phyloP scores from a whole-genome alignment of 2,888 invertebrate species.

The Hesperia comma region DNA sequence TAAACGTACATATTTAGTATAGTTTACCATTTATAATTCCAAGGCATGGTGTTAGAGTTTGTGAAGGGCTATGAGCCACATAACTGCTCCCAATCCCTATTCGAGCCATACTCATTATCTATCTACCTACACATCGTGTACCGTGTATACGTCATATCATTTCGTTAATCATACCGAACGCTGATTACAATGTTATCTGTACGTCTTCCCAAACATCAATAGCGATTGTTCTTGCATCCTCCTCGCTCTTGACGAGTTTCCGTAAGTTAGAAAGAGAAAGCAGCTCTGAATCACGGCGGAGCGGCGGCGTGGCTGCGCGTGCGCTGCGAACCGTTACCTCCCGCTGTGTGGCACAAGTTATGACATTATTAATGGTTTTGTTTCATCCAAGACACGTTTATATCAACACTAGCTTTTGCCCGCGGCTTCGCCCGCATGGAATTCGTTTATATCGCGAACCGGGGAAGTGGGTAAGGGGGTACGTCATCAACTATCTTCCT shows the following conservation, averaged over 20 bases:
- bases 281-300: conserved; percentile 35
- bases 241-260: conserved; percentile 42
- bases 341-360: conserved; percentile 39
- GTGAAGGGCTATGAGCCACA: not conserved
- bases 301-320: conserved; percentile 46
- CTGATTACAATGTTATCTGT: conserved; percentile 61
- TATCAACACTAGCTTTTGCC: not conserved
- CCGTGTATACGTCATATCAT: conserved; percentile 47
- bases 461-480: too few species aligned
- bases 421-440: too few species aligned
- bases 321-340: conserved; percentile 49
- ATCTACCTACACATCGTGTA: conserved; percentile 9
- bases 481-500: too few species aligned
- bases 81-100: not conserved
- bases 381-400: not conserved
- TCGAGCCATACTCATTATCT: conserved; percentile 7
- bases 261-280: conserved; percentile 39
- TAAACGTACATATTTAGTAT: too few species aligned
- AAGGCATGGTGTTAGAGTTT: not conserved
- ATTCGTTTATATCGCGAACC: too few species aligned
- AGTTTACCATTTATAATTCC: too few species aligned
- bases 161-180: conserved; percentile 57
- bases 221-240: conserved; percentile 64
- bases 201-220: conserved; percentile 67
- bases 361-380: conserved; percentile 16